phyloP scores from a whole-genome alignment of 2,113 vertebrate species.

The Ovis canadensis region DNA sequence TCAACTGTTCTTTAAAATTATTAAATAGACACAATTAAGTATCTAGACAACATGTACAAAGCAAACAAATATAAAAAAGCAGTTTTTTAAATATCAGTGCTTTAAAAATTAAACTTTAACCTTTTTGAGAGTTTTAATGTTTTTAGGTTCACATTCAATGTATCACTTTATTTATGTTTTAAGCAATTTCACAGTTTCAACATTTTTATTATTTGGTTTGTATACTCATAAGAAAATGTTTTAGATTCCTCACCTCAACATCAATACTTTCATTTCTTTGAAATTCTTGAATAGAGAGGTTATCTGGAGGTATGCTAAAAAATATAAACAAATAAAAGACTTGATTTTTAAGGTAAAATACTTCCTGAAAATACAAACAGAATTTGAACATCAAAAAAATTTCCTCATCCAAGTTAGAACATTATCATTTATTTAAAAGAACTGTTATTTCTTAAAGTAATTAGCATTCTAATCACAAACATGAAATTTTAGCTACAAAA shows the following conservation, averaged over 20 bases:
- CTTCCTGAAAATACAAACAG: not conserved
- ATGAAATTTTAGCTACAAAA: not conserved
- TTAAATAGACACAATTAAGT: not conserved
- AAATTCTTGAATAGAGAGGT: conserved; percentile 98
- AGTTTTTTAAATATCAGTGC: not conserved
- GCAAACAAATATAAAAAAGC: not conserved
- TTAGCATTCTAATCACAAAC: not conserved
- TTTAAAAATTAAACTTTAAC: conserved; percentile 23
- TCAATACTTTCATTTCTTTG: conserved; percentile 98
- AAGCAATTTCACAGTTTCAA: conserved; percentile 22
- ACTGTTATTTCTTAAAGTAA: not conserved
- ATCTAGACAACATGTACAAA: not conserved
- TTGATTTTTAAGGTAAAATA: conserved; percentile 58
- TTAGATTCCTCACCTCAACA: conserved; percentile 89
- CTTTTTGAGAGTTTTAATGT: not conserved
- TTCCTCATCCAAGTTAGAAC: not conserved
- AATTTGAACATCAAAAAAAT: conserved; percentile 28
- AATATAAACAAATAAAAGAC: conserved; percentile 22
- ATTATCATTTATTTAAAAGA: conserved; percentile 15
- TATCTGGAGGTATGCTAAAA: conserved; percentile 94
- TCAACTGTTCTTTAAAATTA: conserved; percentile 3
- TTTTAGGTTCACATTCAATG: not conserved
- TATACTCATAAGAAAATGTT: conserved; percentile 14
- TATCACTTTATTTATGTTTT: not conserved
- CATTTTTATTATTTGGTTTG: conserved; percentile 18